Evolutionary conservation across 2,888 invertebrate genomes (phyloP), one percentile per base, ranked within the genome.

Genomic region (Drosophila buzzatii): DNA sequence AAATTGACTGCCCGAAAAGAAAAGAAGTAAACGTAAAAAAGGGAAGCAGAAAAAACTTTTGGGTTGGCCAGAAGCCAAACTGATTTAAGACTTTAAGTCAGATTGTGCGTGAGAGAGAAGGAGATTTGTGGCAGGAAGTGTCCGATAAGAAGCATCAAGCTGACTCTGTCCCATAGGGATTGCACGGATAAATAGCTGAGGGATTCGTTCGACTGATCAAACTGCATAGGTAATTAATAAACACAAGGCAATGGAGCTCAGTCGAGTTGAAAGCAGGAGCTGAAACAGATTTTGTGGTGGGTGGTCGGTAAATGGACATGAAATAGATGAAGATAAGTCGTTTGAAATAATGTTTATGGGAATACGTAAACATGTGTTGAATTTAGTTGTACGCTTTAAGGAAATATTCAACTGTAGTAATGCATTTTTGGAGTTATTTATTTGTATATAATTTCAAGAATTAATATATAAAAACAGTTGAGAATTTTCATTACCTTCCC

Each of bases 71-170:
- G 37, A 53, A 71, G 83, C 83, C 83, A 82, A 82, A 70, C 79
- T 76, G 89, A 73, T 81, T 85, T 79, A 73, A 76, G 71, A 51
- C 84, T 72, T 79, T 75, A 72, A 82, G 66, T 69, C 69, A 57
- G 69, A 63, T 65, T 55, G 67, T 55, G 71, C 55, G 67, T 59
- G 68, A 37, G 49, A 84, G 41, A 41, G 39, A 41, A 79, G 85
- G 55, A 55, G 87, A 87, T 83, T 75, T 86, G 76, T 60, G 74
- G 79, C 87, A 76, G 89, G 85, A 85, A 81, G 84, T 89, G 60
- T 42, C 47, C 49, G 86, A 89, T 81, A 89, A 79, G 66, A 37
- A 59, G 42, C 65, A 66, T 62, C 37, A 55, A 61, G 58, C 5
- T 57, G 56, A 66, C 60, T 66, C 47, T 70, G 39, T 47, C 44